Base-by-base conservation (phyloP, 1,140 invertebrate genomes). In the Procambarus virginalis region DNA sequence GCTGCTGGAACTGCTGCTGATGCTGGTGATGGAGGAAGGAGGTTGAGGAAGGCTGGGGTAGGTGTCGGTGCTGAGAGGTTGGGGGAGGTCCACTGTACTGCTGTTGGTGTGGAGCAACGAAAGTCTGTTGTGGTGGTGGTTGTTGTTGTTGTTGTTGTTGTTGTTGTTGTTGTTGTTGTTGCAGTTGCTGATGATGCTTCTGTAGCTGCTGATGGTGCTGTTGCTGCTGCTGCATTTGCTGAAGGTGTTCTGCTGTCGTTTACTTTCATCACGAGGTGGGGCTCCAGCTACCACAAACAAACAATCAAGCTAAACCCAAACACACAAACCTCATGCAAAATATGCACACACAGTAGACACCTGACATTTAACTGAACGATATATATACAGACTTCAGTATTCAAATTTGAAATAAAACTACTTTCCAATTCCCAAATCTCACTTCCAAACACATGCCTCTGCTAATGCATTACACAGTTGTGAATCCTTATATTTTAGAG, bases 221-320 rank as follows among this genome's bases (percentile, higher is more conserved):
- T 2, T 73, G 60, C 4, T 87, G 86, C 4, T 87, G 77, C 2
- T 87, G 85, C 4, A 68, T 77, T 64, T 87, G 85, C 60, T 80
- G 76, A 2, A 80, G 85, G 0, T 87, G 85, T 45, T 87, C 49
- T 87, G 85, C 60, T 68, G 78, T 22, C 49, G 73, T 10, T 73
- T 85, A 70, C 73, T 85, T 73, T 46, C 84, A 76, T 87, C 86
- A 70, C 86, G 86, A 45, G 58, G 86, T 51, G 86, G 86, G 60
- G 86, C 78, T 73, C 86, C 86, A 87, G 86, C 86, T 87, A 87
- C 78, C 86, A 87, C 78, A 87, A 81, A 87, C 78, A 87, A 87
- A 87, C 48, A 73, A 51, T 81, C 86, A 87, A 80, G 86, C 86
- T 87, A 46, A 58, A 87, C 77, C 78, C 86, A 68, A 48, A 49